Base-by-base conservation (phyloP, 2,113 vertebrate genomes). In the Martes martes region DNA sequence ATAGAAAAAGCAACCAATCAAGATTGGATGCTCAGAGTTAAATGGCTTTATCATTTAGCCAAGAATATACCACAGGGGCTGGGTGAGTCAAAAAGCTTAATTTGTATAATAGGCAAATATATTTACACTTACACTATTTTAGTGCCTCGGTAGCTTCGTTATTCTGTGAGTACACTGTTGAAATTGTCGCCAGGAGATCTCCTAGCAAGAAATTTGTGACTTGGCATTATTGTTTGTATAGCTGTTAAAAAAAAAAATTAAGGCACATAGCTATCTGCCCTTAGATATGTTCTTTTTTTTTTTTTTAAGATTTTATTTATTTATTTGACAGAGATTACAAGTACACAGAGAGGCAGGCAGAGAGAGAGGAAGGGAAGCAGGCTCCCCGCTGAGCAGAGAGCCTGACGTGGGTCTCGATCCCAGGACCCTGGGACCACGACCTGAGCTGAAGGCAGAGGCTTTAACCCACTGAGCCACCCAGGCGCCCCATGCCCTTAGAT, bases 11-110 rank as follows among this genome's bases (percentile, higher is more conserved):
- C 99, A 14, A 99, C 99, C 39, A 99, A 99, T 83, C 99, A 99
- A 23, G 99, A 99, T 89, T 99, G 99, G 99, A 97, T 99, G 92
- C 98, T 99, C 52, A 99, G 99, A 97, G 99, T 99, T 97, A 99
- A 99, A 97, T 99, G 99, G 99, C 99, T 99, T 63, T 99, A 99
- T n/a, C 99, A 99, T 95, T 98, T 99, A 91, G 98, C 99, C 59
- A 99, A 99, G 98, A 99, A 98, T 95, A 98, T 96, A 96, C 98
- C 96, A 95, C 99, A 97, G 98, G 99, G 98, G 24, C 98, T 99
- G 91, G 99, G 99, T 99, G 96, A 96, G 99, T 98, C 91, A 39
- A 61, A 80, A 91, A 65, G 15, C 97, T 98, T 89, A 28, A 63
- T 90, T 80, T 88, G 19, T 86, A 14, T 78, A 78, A 9, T 57